Conservation (phyloP, 1,140 invertebrate genomes). For the Ceratina japonica region DNA sequence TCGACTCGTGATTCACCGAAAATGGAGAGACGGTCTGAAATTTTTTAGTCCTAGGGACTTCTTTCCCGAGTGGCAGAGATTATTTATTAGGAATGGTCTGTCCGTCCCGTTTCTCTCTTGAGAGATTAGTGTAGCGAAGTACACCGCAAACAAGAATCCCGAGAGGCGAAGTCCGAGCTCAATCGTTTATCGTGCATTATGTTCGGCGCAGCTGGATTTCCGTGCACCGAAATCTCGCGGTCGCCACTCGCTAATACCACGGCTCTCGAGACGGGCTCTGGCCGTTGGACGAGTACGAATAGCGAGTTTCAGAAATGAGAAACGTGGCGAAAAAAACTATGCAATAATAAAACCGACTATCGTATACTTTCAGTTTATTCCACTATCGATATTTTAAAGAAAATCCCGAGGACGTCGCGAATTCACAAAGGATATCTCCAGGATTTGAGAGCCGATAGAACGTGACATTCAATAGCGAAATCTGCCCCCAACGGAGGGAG, state of each 20-base stretch:
- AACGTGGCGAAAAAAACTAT: no score
- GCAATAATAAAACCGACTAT: no score
- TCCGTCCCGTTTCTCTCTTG: no score
- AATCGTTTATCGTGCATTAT: constrained; percentile 32
- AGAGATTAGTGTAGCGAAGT: constrained; percentile 66
- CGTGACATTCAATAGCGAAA: constrained; percentile 34
- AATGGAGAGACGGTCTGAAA: no score
- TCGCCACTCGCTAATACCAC: constrained; percentile 21
- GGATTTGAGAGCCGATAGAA: constrained; percentile 13
- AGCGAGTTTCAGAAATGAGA: no score
- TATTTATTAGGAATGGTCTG: no score
- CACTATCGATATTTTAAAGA: constrained; percentile 41
- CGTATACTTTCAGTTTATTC: constrained; percentile 3
- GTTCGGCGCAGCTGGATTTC: constrained; percentile 28
- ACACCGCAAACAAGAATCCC: constrained; percentile 45
- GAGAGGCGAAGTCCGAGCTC: constrained; percentile 33
- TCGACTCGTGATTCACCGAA: no score
- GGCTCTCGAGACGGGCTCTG: constrained; percentile 20
- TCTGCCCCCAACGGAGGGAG: neutral
- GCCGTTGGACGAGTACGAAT: constrained; percentile 22
- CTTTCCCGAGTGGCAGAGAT: neutral
- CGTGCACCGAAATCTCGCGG: neutral
- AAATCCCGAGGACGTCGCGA: constrained; percentile 17
- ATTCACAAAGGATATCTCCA: constrained; percentile 35
- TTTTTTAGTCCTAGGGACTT: neutral